Evolutionary conservation across 2,113 vertebrate genomes (phyloP), one percentile per base, ranked within the genome.

Genomic region (Picathartes gymnocephalus): DNA sequence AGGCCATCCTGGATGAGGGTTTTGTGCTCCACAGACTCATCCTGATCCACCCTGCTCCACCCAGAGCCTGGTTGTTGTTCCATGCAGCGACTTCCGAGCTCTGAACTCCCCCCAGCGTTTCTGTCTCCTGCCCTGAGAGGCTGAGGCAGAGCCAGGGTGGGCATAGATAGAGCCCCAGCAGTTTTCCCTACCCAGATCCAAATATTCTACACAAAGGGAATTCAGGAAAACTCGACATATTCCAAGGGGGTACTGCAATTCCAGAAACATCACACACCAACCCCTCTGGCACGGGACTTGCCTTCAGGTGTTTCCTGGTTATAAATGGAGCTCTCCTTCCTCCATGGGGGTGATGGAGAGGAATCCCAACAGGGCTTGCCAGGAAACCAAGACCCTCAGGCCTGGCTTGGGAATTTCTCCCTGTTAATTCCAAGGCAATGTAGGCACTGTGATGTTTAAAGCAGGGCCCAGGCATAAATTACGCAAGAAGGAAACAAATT

Each of bases 181-280:
- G 4, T 4, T 23, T 13, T 15, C 33, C 40, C 71, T 22, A 5
- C 33, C n/a, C 60, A 30, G 31, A 31, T 11, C 68, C 56, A 69
- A 33, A 37, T 9, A 20, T 13, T 11, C 7, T 12, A 33, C 27
- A 30, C 22, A 4, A 21, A 21, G 40, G 44, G 15, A 69, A 28
- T 23, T 16, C 57, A 65, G 70, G 40, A 40, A 28, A 72, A 35
- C 31, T 13, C 1, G 0, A 27, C 54, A 23, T 21, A 4, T 17
- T 44, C 40, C 48, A 13, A 21, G 53, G 2, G 11, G 54, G 1
- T 9, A 37, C 4, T 51, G 24, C 47, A 54, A 44, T 23, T 48
- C 37, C 40, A 23, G 10, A 6, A 57, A 48, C 0, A 0, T 10
- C 74, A 35, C 4, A 2, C 4, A 17, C 11, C 64, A 37, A 76